Conservation (phyloP, 2,888 invertebrate genomes). For the Epistrophe eligans region DNA sequence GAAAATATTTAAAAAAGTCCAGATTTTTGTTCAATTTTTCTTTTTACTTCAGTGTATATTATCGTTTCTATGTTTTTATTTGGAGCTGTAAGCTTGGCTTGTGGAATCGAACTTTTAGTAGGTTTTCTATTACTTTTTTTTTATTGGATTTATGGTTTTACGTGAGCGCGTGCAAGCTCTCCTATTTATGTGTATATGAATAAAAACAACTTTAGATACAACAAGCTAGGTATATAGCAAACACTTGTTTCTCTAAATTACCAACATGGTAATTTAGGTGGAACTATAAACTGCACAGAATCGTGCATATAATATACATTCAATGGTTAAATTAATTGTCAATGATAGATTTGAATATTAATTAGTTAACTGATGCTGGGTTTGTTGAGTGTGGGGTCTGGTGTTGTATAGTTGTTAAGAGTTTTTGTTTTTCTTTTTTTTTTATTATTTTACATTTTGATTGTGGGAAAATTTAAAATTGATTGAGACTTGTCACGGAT, state of each 20-base stretch:
- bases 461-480: conserved; percentile 70
- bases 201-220: background rate
- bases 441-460: conserved; percentile 54
- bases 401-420: background rate
- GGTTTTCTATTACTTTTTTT: conserved; percentile 20
- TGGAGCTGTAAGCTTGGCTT: background rate
- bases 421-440: background rate
- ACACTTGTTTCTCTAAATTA: conserved; percentile 69
- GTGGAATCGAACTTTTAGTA: conserved; percentile 22
- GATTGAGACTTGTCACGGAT: conserved; percentile 69
- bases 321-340: conserved; percentile 74
- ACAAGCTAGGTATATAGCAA: conserved; percentile 13
- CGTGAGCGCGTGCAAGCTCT: conserved; percentile 33
- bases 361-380: conserved; percentile 42
- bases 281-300: conserved; percentile 50
- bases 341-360: conserved; percentile 75
- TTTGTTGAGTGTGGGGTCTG: conserved; percentile 35
- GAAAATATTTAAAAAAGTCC: too few relatives aligned
- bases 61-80: background rate
- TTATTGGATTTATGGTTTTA: conserved; percentile 49
- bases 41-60: conserved; percentile 5
- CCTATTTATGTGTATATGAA: too few relatives aligned
- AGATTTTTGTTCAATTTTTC: too few relatives aligned
- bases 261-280: conserved; percentile 20
- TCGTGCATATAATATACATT: conserved; percentile 62